Evolutionary conservation across 2,888 invertebrate genomes (phyloP).

Genomic region (Diarsia brunnea): DNA sequence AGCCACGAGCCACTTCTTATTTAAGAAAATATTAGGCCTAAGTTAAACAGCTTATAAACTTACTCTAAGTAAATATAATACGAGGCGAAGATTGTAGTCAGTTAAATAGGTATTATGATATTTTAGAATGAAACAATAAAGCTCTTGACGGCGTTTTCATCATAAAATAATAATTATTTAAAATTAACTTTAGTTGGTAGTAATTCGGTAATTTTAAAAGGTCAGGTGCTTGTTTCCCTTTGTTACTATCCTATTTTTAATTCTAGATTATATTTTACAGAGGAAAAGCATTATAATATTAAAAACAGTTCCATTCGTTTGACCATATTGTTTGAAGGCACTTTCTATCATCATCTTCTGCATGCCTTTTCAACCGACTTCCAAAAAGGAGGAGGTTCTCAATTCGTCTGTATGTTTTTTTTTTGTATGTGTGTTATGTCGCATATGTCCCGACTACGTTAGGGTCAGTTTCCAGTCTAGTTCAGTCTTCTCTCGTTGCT

Average conservation of each 20-base stretch:
- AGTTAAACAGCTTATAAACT: background rate
- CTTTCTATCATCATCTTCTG: too few relatives aligned
- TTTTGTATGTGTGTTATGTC: too few relatives aligned
- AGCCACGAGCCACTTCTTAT: background rate
- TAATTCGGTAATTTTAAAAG: background rate
- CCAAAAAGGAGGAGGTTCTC: too few relatives aligned
- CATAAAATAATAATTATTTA: background rate
- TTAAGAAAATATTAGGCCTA: background rate
- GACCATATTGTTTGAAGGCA: too few relatives aligned
- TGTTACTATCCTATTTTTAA: background rate
- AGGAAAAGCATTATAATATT: background rate
- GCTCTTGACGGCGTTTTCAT: constrained; percentile 10
- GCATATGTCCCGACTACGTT: too few relatives aligned
- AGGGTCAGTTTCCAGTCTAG: too few relatives aligned
- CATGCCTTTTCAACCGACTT: too few relatives aligned
- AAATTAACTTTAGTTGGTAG: constrained; percentile 8
- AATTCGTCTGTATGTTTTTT: too few relatives aligned
- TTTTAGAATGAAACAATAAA: constrained; percentile 17
- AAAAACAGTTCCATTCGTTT: background rate
- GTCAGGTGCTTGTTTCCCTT: background rate
- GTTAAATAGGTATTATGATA: background rate
- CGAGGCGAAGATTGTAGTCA: constrained; percentile 1
- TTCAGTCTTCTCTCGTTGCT: too few relatives aligned
- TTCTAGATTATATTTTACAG: background rate
- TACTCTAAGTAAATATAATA: background rate